Base-by-base conservation (phyloP, 2,113 vertebrate species). In the Chiloscyllium plagiosum region DNA sequence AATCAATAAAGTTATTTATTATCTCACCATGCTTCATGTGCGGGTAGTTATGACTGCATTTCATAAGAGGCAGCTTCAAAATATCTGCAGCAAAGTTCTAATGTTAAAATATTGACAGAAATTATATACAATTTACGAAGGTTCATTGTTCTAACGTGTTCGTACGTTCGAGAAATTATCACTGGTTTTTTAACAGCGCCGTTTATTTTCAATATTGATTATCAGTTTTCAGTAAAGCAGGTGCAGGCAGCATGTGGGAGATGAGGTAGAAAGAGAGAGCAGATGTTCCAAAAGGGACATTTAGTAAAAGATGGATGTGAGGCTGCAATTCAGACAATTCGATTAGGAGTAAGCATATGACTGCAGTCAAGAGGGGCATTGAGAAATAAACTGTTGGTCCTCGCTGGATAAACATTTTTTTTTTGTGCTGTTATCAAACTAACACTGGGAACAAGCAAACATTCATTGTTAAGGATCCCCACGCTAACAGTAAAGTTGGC, bases 1-100 rank as follows among this genome's bases (percentile, higher is more conserved):
- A 50, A 94, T 94, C 92, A 94, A 94, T 69, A 94, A 69, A 37
- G 90, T 94, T 47, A 94, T 94, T 70, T 70, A 69, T 94, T 52
- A 95, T 52, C 69, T 47, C 42, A 0, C 47, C 15, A 70, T 95
- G 68, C 42, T 95, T 93, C 61, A 68, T 68, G 90, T 1, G 15
- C 47, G 66, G 61, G 89, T 19, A 66, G 26, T 5, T 95, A 50
- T 72, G 94, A 95, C 33, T 52, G 47, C 42, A 72, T 24, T 95
- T 76, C 94, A 95, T 42, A 50, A 72, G 68, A 26, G 13, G 69
- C 68, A 76, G 47, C 8, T 50, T 26, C 70, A 69, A 72, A 26
- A 72, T 29, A 29, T 52, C 94, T 4, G 15, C 20, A 20, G 47
- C 69, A 70, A 95, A 95, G 69, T 50, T 70, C 26, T 72, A 76